phyloP scores from a whole-genome alignment of 2,888 invertebrate genomes.

The Macaria liturata region DNA sequence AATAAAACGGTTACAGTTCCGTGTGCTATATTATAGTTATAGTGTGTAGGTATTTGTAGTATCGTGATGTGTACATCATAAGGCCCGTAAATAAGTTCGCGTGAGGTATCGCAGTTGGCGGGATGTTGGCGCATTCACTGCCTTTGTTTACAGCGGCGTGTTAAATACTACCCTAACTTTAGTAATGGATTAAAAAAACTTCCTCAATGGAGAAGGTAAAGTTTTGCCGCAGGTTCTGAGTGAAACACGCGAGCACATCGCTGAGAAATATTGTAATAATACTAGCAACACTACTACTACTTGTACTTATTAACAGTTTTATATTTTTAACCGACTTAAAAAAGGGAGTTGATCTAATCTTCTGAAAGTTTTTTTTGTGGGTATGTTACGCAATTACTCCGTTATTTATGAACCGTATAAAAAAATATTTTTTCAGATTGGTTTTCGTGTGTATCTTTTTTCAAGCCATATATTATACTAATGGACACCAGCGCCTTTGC shows the following conservation, averaged over 20 bases:
- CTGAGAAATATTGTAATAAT: slow-evolving; percentile 18
- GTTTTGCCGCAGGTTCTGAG: slow-evolving; percentile 35
- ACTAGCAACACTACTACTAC: slow-evolving; percentile 2
- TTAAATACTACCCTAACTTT: slow-evolving; percentile 36
- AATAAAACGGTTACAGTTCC: too few relatives aligned
- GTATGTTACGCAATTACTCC: too few relatives aligned
- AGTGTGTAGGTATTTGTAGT: slow-evolving; percentile 14
- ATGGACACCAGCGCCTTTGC: too few relatives aligned
- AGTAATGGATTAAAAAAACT: slow-evolving; percentile 53
- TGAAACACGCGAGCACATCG: slow-evolving; percentile 30
- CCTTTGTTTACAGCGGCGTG: slow-evolving; percentile 33
- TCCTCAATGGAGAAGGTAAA: slow-evolving; percentile 42
- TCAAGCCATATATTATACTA: too few relatives aligned
- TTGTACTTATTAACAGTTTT: too few relatives aligned
- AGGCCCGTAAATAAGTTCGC: slow-evolving; percentile 24
- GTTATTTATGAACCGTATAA: too few relatives aligned
- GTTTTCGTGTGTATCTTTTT: too few relatives aligned
- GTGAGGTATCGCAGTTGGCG: slow-evolving; percentile 38
- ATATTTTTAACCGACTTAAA: too few relatives aligned
- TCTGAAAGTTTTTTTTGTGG: too few relatives aligned
- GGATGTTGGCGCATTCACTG: slow-evolving; percentile 28
- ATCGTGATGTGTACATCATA: slow-evolving; percentile 18
- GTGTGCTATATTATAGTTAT: background rate
- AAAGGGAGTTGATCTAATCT: too few relatives aligned
- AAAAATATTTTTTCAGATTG: too few relatives aligned